phyloP scores from a whole-genome alignment of 2,797 vertebrate genomes.

The Aselliscus stoliczkanus region DNA sequence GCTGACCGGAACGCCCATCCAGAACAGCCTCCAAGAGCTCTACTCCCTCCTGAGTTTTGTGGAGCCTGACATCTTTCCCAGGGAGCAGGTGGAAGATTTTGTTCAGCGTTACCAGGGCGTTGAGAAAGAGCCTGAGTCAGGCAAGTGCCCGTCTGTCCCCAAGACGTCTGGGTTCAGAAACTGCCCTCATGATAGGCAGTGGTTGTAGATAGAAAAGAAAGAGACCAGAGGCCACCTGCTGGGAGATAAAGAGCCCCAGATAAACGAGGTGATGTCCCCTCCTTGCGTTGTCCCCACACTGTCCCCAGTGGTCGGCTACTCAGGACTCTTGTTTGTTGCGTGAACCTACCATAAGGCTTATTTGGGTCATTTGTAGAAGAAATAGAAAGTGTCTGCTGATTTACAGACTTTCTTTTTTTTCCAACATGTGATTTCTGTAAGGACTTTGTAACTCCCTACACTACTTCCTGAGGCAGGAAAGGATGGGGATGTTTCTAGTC shows the following conservation, averaged over 20 bases:
- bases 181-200: background rate
- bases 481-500: background rate
- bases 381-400: background rate
- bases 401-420: background rate
- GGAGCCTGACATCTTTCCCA: constrained; percentile 87
- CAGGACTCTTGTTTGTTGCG: no score
- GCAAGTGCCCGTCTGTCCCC: constrained; percentile 76
- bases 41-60: constrained; percentile 92
- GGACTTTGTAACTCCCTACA: background rate
- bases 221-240: no score
- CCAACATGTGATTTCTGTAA: background rate
- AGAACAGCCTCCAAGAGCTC: constrained; percentile 94
- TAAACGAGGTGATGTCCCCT: no score
- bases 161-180: background rate
- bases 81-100: constrained; percentile 83
- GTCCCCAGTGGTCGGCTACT: no score
- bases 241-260: no score
- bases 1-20: constrained; percentile 94
- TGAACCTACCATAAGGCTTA: background rate
- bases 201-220: background rate
- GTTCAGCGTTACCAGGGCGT: constrained; percentile 82
- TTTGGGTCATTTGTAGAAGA: constrained; percentile 3
- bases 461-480: background rate
- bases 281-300: no score
- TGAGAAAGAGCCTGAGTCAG: constrained; percentile 82